These are phyloP conservation scores for Pedetes capensis DNA, from an alignment of 2,113 vertebrate genomes.

Conservation along the genomic window DNA sequence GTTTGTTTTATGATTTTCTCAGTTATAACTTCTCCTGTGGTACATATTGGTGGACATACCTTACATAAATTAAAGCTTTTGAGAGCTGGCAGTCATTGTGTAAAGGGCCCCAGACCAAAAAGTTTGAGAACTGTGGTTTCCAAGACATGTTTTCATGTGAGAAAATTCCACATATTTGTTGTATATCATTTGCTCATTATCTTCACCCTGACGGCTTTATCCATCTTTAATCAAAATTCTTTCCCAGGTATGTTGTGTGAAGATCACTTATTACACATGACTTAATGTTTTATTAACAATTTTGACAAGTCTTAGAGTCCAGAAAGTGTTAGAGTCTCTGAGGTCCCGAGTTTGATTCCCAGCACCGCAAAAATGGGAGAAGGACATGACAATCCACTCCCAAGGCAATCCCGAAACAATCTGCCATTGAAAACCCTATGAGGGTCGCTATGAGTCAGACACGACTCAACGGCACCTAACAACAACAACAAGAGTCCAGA, in stretches of 20 bases:
- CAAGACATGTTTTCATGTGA: not conserved
- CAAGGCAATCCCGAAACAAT: too few relatives aligned
- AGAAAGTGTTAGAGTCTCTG: too few relatives aligned
- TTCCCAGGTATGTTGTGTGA: not conserved
- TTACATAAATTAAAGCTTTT: not conserved
- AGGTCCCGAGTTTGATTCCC: too few relatives aligned
- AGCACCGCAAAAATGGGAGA: too few relatives aligned
- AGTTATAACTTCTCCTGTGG: not conserved
- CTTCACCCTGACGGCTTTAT: rapidly evolving
- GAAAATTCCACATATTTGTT: too few relatives aligned
- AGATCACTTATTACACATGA: rapidly evolving
- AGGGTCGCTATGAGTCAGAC: too few relatives aligned
- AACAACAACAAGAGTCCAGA: too few relatives aligned
- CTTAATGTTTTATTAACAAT: not conserved
- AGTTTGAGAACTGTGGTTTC: not conserved
- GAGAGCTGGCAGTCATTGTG: not conserved
- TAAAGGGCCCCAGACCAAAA: not conserved
- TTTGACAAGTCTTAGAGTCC: not conserved
- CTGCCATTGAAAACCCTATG: too few relatives aligned
- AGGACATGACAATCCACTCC: too few relatives aligned
- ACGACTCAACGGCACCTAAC: too few relatives aligned
- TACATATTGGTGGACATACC: not conserved
- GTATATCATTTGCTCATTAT: not conserved
- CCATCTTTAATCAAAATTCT: not conserved
- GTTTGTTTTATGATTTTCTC: not conserved